A percentile compares a stretch with the other conserved stretches of the same genome.
These are phyloP conservation scores for Drosophila ercepeae DNA, from an alignment of 1,140 invertebrate genomes.

Conservation along the genomic window DNA sequence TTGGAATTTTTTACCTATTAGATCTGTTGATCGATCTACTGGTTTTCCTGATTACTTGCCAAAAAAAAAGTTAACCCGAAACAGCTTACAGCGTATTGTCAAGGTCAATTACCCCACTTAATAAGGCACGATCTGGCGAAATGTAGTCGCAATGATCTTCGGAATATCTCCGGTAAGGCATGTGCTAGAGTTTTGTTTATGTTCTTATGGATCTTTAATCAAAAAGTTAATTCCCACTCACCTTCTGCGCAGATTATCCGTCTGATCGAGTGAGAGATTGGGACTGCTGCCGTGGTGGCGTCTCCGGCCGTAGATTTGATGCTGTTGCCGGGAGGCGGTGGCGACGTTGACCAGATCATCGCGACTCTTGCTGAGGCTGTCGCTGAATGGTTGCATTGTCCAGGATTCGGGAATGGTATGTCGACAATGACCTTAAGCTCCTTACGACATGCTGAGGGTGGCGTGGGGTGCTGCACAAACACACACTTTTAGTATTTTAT, in stretches of 20 bases:
- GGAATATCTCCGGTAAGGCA: not conserved
- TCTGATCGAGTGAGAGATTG: slow-evolving; percentile 75
- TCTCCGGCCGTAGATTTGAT: slow-evolving; percentile 49
- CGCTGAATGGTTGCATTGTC: slow-evolving; percentile 81
- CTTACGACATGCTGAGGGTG: slow-evolving; percentile 57
- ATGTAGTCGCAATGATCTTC: not conserved
- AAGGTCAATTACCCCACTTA: slow-evolving; percentile 23
- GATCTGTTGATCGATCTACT: slow-evolving; percentile 12
- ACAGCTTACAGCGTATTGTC: slow-evolving; percentile 6
- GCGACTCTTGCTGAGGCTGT: slow-evolving; percentile 79
- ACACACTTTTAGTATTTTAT: not conserved
- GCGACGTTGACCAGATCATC: slow-evolving; percentile 76
- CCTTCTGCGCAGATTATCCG: slow-evolving; percentile 79
- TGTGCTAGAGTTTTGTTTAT: not conserved
- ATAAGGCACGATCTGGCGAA: slow-evolving; percentile 5
- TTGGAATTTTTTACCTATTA: not conserved
- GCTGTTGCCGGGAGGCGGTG: slow-evolving; percentile 56
- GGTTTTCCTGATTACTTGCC: not conserved
- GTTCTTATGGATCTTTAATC: not conserved
- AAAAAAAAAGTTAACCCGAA: not conserved
- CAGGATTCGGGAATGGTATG: slow-evolving; percentile 42
- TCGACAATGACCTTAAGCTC: slow-evolving; percentile 8
- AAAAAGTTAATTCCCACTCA: slow-evolving; percentile 19
- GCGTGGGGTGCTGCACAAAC: slow-evolving; percentile 9
- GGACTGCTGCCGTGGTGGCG: slow-evolving; percentile 79